Percentiles rank a stretch among this genome's conserved stretches.
Conservation (phyloP, 1,140 invertebrate species). For the Halesus radiatus region DNA sequence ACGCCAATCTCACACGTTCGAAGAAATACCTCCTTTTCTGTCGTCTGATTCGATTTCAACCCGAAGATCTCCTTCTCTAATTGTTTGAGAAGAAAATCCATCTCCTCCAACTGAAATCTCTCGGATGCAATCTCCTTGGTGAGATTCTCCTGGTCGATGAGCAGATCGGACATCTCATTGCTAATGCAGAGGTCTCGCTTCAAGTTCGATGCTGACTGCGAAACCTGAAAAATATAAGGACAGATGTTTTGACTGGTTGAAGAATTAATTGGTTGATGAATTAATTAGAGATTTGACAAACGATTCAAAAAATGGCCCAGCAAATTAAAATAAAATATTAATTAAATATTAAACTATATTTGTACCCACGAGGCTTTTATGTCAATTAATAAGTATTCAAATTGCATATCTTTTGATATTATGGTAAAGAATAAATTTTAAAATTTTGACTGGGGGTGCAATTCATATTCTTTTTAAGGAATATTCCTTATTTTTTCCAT, state of each 20-base stretch:
- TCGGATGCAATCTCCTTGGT: conserved; percentile 69
- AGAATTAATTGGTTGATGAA: background rate
- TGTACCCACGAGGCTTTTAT: no score
- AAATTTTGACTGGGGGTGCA: no score
- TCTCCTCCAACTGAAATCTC: conserved; percentile 68
- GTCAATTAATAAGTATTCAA: no score
- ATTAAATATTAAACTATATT: no score
- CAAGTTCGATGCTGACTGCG: conserved; percentile 70
- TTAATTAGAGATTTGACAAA: background rate
- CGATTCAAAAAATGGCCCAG: no score
- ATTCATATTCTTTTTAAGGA: no score
- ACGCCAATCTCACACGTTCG: no score
- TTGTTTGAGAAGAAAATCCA: conserved; percentile 68
- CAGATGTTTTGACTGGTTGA: background rate
- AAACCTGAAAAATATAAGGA: conserved; percentile 61
- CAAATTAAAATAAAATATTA: no score
- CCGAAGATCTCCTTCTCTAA: conserved; percentile 67
- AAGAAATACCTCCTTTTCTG: conserved; percentile 61
- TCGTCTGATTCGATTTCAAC: conserved; percentile 63
- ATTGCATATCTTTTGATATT: no score
- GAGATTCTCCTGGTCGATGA: conserved; percentile 67
- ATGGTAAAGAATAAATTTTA: no score
- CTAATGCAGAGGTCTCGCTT: conserved; percentile 68
- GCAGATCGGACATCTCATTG: conserved; percentile 65
- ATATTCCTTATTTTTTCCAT: no score